Evolutionary conservation across 2,888 invertebrate species (phyloP), one percentile per base, ranked within the genome.

Genomic region (Abrostola triplasia): DNA sequence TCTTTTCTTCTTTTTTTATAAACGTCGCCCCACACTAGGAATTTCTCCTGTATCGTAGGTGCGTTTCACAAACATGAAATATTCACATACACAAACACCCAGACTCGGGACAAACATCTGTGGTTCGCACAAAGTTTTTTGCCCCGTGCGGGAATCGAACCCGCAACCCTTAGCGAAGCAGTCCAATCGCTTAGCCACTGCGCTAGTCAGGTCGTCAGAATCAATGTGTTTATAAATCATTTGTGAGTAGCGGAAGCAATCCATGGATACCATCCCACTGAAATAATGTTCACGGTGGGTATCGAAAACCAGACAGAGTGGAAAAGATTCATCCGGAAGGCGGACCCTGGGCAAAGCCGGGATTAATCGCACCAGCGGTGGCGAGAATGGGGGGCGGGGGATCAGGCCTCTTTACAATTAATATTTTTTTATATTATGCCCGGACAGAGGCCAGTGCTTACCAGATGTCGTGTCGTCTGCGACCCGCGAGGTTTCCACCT

Each of bases 251-350:
- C 44, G 44, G 44, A 47, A 47, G 24, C 13, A 44, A 44, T 44
- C 44, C 12, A 44, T 12, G 7, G 44, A 47, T 47, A 47, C 24
- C 44, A 24, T 47, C 13, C 44, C 9, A 24, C 24, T 24, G 13
- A 24, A 47, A 6, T 44, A 44, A 13, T 44, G 44, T 9, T 24
- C 44, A 24, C 36, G 8, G 48, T 51, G 62, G 49, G 54, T 61
- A 61, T 53, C 8, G 36, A 37, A 57, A 51, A 38, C 63, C 13
- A 52, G 24, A 4, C 12, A 44, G 51, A 47, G n/a, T 35, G 12
- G 8, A 42, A 63, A 63, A 42, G 8, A 9, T 55, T 59, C 48
- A 52, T 59, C 58, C 40, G 58, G 13, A 53, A 57, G 38, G 10
- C 24, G 13, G 62, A 62, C 35, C 44, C 44, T 9, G 13, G 35